Evolutionary conservation across 2,797 vertebrate species (phyloP), one percentile per base, ranked within the genome.

Genomic region (Alcedo quadribrachys): DNA sequence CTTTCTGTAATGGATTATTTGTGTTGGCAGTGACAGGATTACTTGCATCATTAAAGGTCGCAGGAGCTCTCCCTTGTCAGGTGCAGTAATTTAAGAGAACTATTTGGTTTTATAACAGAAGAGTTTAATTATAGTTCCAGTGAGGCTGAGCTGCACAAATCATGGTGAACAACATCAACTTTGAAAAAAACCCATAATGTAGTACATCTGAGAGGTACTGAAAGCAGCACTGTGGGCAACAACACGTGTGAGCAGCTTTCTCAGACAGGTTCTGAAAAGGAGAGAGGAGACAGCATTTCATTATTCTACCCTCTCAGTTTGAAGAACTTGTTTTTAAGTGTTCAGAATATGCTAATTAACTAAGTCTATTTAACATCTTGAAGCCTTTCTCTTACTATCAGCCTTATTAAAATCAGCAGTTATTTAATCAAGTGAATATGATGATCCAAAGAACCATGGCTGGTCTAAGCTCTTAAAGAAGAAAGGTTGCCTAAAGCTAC

Each of bases 81-180:
- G 54, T 91, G 76, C 32, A 66, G 62, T 15, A 88, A 94, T 74
- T 4, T 14, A 65, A 93, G 57, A 89, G 90, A 93, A 87, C 35
- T 71, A 66, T 92, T 87, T 90, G 35, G 68, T 85, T 87, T 85
- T 82, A 58, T 46, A 91, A 88, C 83, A 91, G 95, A 94, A 93
- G 45, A 61, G 33, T n/a, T 93, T 92, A 91, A 93, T 95, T 94
- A 87, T 5, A 68, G 71, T 63, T 88, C 50, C 94, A 86, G 61
- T 42, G 71, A 93, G 42, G 71, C 78, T 91, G 86, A 92, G 81
- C 78, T 67, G 66, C 33, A 82, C 43, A 74, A 62, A 90, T 75
- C 68, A 51, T 0, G 1, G 53, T 21, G 57, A 88, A 68, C 83
- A 88, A 45, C 57, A 70, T 61, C 75, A 92, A 42, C 68, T 91